phyloP scores from a whole-genome alignment of 2,888 invertebrate genomes.

The Cephus sareptanus region DNA sequence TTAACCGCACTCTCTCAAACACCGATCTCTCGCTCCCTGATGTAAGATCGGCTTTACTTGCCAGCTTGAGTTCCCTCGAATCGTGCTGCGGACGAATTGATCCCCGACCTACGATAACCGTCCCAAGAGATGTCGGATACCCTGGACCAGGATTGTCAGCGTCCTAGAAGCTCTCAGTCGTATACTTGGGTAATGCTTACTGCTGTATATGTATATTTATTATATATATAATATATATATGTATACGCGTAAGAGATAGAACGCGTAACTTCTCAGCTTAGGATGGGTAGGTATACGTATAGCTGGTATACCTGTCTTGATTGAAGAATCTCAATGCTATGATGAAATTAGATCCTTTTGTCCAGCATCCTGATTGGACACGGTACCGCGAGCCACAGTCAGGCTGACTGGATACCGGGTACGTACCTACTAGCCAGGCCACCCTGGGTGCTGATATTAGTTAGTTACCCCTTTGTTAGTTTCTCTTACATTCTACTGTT shows the following conservation, averaged over 20 bases:
- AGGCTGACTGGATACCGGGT: neutral
- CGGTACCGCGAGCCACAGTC: neutral
- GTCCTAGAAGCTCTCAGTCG: neutral
- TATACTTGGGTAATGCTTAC: neutral
- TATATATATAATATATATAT: neutral
- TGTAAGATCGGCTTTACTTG: neutral
- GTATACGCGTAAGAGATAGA: neutral
- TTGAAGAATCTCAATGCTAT: neutral
- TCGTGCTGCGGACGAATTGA: neutral
- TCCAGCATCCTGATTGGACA: neutral
- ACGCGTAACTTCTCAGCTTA: neutral
- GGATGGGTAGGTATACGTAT: neutral
- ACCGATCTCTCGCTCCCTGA: neutral
- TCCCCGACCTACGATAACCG: neutral
- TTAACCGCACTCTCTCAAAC: neutral
- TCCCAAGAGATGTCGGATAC: neutral
- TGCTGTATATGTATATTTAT: neutral
- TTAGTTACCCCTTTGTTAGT: neutral
- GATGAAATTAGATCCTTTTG: conserved; percentile 4
- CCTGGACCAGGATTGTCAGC: neutral
- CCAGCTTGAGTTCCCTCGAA: neutral
- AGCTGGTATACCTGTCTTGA: neutral
- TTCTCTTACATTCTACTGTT: neutral
- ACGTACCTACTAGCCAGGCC: neutral
- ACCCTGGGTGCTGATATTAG: neutral